Conservation (phyloP, 53 echinoderm and acorn worm genomes). For the Paracentrotus lividus region DNA sequence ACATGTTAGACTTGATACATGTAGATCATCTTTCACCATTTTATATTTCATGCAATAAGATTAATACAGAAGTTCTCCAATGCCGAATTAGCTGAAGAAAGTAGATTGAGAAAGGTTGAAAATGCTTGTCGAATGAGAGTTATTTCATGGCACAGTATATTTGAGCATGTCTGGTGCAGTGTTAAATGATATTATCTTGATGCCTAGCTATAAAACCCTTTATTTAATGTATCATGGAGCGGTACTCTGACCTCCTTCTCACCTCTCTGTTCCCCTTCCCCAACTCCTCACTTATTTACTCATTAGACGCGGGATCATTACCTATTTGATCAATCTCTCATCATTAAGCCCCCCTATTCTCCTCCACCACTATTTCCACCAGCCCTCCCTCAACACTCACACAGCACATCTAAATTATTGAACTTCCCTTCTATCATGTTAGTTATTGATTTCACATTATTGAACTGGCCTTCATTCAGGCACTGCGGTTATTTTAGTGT, state of each 20-base stretch:
- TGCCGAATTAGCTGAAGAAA: neutral
- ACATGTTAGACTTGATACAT: too few relatives aligned
- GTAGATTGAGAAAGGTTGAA: neutral
- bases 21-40: too few relatives aligned
- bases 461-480: neutral
- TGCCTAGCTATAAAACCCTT: constrained; percentile 17
- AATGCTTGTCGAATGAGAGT: neutral
- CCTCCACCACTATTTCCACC: constrained; percentile 25
- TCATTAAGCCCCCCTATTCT: constrained; percentile 55
- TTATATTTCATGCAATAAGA: too few relatives aligned
- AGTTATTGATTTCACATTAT: constrained; percentile 1
- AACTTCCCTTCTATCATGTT: constrained; percentile 45
- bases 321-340: constrained; percentile 36
- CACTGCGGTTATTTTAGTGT: too few relatives aligned
- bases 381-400: constrained; percentile 52
- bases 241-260: constrained; percentile 30
- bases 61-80: neutral
- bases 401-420: constrained; percentile 26
- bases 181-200: constrained; percentile 43
- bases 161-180: neutral
- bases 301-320: constrained; percentile 48
- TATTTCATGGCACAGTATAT: neutral
- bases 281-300: constrained; percentile 53
- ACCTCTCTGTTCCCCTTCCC: constrained; percentile 42
- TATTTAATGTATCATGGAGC: neutral